phyloP scores from a whole-genome alignment of 1,140 invertebrate genomes.

The Formica selysi region DNA sequence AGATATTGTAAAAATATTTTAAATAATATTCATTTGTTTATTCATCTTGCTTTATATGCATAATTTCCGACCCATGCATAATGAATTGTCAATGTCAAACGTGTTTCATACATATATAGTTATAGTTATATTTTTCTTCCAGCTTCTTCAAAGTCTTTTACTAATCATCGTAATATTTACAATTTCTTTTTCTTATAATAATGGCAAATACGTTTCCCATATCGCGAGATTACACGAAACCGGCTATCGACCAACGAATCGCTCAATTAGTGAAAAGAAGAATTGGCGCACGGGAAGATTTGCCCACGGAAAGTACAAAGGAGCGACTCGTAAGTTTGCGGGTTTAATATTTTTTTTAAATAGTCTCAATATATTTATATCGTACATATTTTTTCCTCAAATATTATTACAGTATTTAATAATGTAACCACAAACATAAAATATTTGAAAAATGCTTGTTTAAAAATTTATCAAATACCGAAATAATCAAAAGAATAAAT shows the following conservation, averaged over 20 bases:
- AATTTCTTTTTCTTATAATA: constrained; percentile 10
- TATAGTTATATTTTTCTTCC: constrained; percentile 1
- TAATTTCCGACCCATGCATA: constrained; percentile 19
- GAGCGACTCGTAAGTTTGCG: constrained; percentile 74
- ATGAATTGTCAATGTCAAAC: constrained; percentile 32
- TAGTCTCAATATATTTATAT: not conserved
- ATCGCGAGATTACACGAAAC: constrained; percentile 77
- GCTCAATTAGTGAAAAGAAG: constrained; percentile 76
- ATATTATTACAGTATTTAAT: constrained; percentile 34
- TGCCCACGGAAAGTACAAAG: constrained; percentile 71
- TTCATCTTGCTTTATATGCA: not conserved
- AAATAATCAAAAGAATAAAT: not conserved
- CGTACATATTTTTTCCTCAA: not conserved
- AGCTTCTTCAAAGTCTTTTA: not conserved
- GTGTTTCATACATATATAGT: not conserved
- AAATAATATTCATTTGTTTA: constrained; percentile 27
- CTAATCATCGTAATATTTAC: not conserved
- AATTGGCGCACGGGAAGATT: constrained; percentile 66
- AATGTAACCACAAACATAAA: not conserved
- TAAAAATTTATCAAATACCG: not conserved
- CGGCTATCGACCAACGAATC: constrained; percentile 78
- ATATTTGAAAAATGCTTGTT: not conserved
- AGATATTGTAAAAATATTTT: constrained; percentile 1
- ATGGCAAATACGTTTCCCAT: constrained; percentile 68
- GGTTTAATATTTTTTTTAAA: not conserved